Evolutionary conservation across 1,140 invertebrate species (phyloP), one percentile per base, ranked within the genome.

Genomic region (Bombus confusus): DNA sequence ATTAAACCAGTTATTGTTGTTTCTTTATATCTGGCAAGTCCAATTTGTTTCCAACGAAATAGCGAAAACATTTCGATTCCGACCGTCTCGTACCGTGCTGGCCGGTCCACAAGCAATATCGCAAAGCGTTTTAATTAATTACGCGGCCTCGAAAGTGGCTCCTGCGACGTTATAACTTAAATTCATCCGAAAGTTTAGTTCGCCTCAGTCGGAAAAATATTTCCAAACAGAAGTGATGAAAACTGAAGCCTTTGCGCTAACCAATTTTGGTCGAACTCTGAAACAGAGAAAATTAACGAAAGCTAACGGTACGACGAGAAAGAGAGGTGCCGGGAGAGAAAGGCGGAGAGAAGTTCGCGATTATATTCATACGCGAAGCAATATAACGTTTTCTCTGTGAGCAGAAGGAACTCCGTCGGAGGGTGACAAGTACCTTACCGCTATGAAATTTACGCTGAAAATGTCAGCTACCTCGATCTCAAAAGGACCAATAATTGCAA

Each of bases 71-170:
- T 68, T 68, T 39, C 22, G 37, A 81, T 74, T 43, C 3, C 13
- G 22, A 1, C 39, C 22, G 66, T 4, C 9, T 34, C 18, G 0
- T 13, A n/a, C 10, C 25, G 12, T 28, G 1, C 5, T 1, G 39
- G 34, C 2, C 39, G 34, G n/a, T 15, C 3, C n/a, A 0, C 47
- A 1, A 2, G 47, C 28, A 43, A 73, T 74, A 73, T 62, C 39
- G 39, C 69, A n/a, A 62, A 34, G 25, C 80, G 52, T 84, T 84
- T 68, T 66, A 84, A 84, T 84, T 84, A 78, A 78, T 84, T 57
- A 62, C 22, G 75, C 57, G 37, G 39, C 15, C 57, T 31, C 28
- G 34, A 71, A 37, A 34, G 34, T 68, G 18, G 47, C 37, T n/a
- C 3, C 9, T 1, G 22, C 80, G 47, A 76, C 41, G 57, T 66